Evolutionary conservation across 2,888 invertebrate genomes (phyloP).

Genomic region (Branchipolynoe longqiensis): DNA sequence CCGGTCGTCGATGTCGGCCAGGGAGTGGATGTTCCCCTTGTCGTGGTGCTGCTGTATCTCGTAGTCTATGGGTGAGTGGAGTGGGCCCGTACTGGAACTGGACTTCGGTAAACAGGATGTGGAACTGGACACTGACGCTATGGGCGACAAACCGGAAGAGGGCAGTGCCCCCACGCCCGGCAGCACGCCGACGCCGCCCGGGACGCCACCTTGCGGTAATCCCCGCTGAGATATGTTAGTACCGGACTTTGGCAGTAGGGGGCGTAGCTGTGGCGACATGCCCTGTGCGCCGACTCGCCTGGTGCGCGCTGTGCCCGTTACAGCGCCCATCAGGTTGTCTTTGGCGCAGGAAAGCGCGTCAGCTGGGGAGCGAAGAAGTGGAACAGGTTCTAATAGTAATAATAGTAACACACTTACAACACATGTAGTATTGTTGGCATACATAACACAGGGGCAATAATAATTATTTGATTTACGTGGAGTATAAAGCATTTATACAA

Average conservation of each 20-base stretch:
- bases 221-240: slow-evolving; percentile 41
- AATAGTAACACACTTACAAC: not conserved
- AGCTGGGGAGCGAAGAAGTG: not conserved
- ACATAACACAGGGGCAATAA: too few species aligned
- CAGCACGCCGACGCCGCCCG: not conserved
- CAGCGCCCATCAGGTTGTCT: slow-evolving; percentile 40
- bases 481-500: too few species aligned
- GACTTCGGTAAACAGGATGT: slow-evolving; percentile 77
- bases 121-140: slow-evolving; percentile 72
- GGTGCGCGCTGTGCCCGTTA: slow-evolving; percentile 6
- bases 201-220: not conserved
- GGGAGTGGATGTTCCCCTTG: slow-evolving; percentile 62
- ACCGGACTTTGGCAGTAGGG: slow-evolving; percentile 45
- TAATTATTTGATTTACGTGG: too few species aligned
- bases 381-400: too few species aligned
- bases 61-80: slow-evolving; percentile 70
- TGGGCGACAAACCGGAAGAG: slow-evolving; percentile 70
- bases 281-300: not conserved
- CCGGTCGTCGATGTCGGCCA: slow-evolving; percentile 74
- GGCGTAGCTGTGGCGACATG: slow-evolving; percentile 29
- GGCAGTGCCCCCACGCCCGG: not conserved
- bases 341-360: slow-evolving; percentile 26
- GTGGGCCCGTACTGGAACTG: slow-evolving; percentile 72
- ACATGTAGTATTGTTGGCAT: too few species aligned
- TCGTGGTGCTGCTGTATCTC: slow-evolving; percentile 67